Base-by-base conservation (phyloP, 2,888 invertebrate genomes). In the Perizoma affinitatum region DNA sequence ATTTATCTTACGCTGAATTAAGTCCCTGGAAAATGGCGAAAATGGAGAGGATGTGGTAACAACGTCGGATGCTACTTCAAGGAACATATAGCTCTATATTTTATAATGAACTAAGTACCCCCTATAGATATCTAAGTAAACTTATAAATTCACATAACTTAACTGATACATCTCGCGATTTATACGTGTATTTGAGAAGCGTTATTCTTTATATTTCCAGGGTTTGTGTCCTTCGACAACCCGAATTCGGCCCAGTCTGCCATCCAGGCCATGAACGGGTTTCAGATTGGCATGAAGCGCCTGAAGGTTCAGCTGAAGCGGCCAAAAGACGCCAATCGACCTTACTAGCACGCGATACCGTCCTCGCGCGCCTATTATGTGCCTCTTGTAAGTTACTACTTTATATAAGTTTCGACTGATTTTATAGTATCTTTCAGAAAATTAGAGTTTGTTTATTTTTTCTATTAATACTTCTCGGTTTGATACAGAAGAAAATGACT, bases 221-320 rank as follows among this genome's bases (percentile, higher is more conserved):
- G 99, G 86, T 99, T 99, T 93, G 99, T 99, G 82, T 99, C 99
- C 82, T 99, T 99, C 94, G 99, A 99, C 95, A 99, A 99, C 94
- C 98, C 98, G 77, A 95, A 97, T 79, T 98, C 98, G 87, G 99
- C 99, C 86, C 98, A 99, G 92, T 96, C 98, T 75, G 99, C 99
- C 78, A 99, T 99, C 89, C 98, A 99, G 92, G 97, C 99, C 80
- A 99, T 99, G 99, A 99, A 99, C 93, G 99, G 99, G 87, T 99
- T 99, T 94, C 99, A 99, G 94, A 99, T 99, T 91, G 99, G 99
- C 84, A 99, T 99, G 99, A 99, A 99, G 94, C 96, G 99, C 86
- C 96, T 99, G 88, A 99, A 99, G 94, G 99, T 99, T 83, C 99
- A 99, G 94, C 95, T 99, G 93, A 99, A 99, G 93, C 95, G 99